Conservation (phyloP, 2,888 invertebrate genomes). For the Monoplex corrugatus region DNA sequence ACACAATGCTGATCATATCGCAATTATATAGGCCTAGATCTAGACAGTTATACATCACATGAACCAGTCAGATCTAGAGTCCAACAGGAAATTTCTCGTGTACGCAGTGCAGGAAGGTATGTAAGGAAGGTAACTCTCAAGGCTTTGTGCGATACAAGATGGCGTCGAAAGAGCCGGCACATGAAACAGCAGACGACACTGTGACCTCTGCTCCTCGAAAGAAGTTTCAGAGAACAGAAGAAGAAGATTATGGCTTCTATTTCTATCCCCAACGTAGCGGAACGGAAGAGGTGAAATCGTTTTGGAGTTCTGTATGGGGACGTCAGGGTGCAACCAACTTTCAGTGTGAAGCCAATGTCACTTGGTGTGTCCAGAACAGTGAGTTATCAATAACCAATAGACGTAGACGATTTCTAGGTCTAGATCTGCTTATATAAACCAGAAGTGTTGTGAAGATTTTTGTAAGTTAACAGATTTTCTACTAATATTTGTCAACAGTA, state of each 20-base stretch:
- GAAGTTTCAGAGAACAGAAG: conserved; percentile 42
- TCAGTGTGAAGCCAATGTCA: conserved; percentile 60
- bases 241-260: conserved; percentile 63
- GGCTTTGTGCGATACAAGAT: not conserved
- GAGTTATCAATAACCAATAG: no score
- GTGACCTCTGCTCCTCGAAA: not conserved
- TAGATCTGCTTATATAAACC: no score
- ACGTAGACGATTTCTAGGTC: no score
- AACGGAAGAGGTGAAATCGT: conserved; percentile 44
- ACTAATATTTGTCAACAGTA: no score
- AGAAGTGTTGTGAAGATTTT: no score
- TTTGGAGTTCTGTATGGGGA: conserved; percentile 53
- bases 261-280: conserved; percentile 61
- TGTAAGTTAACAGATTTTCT: no score
- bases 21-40: no score
- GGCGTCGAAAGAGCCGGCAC: conserved; percentile 17
- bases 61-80: no score
- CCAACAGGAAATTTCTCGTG: no score
- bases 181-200: conserved; percentile 38
- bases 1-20: no score
- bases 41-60: no score
- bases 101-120: no score
- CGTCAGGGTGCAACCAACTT: conserved; percentile 48
- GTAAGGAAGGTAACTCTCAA: conserved; percentile 3
- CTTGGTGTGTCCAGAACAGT: conserved; percentile 61